Base-by-base conservation (phyloP, 1,140 invertebrate genomes). In the Harlomillsia oculata region DNA sequence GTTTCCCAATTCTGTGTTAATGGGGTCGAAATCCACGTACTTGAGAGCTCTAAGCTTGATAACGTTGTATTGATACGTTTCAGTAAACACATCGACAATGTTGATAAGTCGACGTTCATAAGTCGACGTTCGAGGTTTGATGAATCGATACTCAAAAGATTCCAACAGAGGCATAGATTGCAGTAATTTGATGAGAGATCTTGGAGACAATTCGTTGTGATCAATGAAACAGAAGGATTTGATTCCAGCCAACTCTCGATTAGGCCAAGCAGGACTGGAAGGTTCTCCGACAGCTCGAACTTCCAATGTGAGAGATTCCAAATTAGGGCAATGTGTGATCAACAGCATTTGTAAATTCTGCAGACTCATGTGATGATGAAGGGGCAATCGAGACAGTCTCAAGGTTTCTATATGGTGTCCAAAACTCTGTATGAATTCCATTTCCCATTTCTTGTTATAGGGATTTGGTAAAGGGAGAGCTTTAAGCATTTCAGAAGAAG, bases 391-490 rank as follows among this genome's bases (percentile, higher is more conserved):
- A 11, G 45, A 48, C 6, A 32, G 36, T 21, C 34, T 28, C 9
- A 48, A 5, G 20, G 30, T 32, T 1, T 28, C 34, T 18, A 48
- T 13, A 32, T 48, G 30, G 30, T 34, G 30, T 1, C 45, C 45
- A 21, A 48, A 48, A 13, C 34, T n/a, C 6, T 48, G 45, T 1
- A 48, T 28, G 16, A 48, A 48, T 13, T 48, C 45, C 28, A 48
- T 21, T 32, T 48, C 45, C 45, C 45, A 48, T 9, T 32, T 32
- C 29, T 48, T 48, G n/a, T 32, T 28, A 5, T 48, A 48, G 18
- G 36, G 9, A 20, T 23, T 20, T 0, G 45, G 13, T 32, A 48
- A 32, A 13, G 28, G 36, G 16, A 48, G 45, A 2, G 45, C 45
- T 21, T 48, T 48, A 20, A 48, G 36, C 11, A 48, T 32, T 9